These are phyloP conservation scores for Caenorhabditis sp. DNA, from an alignment of 2,888 invertebrate genomes.

Conservation along the genomic window DNA sequence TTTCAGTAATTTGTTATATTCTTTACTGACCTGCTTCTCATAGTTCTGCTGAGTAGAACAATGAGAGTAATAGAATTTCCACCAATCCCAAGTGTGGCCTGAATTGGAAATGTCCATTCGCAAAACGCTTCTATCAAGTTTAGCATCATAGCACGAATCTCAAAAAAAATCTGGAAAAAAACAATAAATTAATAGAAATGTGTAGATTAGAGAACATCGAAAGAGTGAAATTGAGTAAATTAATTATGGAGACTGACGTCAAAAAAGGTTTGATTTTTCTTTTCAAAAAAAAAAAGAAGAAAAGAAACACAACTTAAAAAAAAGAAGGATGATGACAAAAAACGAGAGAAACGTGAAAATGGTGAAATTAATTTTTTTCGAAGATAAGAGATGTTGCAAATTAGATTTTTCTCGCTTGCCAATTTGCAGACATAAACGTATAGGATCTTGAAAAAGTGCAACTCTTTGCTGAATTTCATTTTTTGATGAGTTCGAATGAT, in stretches of 20 bases:
- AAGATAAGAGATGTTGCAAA: conserved; percentile 14
- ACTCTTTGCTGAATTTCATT: no score
- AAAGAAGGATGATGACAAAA: conserved; percentile 24
- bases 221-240: neutral
- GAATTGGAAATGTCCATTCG: conserved; percentile 48
- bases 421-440: neutral
- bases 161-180: neutral
- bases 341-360: conserved; percentile 14
- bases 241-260: conserved; percentile 16
- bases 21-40: conserved; percentile 55
- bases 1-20: no score
- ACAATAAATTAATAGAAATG: neutral
- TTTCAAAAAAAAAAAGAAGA: neutral
- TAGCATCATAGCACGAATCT: neutral
- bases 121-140: conserved; percentile 26
- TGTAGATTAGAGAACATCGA: neutral
- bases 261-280: conserved; percentile 22
- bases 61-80: conserved; percentile 55
- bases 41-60: conserved; percentile 48
- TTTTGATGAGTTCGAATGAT: neutral
- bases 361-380: conserved; percentile 6
- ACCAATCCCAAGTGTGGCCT: conserved; percentile 44
- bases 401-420: neutral
- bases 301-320: conserved; percentile 11
- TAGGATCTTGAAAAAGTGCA: neutral